Evolutionary conservation across 2,113 vertebrate species (phyloP), one percentile per base, ranked within the genome.

Genomic region (Ctenodactylus gundi): DNA sequence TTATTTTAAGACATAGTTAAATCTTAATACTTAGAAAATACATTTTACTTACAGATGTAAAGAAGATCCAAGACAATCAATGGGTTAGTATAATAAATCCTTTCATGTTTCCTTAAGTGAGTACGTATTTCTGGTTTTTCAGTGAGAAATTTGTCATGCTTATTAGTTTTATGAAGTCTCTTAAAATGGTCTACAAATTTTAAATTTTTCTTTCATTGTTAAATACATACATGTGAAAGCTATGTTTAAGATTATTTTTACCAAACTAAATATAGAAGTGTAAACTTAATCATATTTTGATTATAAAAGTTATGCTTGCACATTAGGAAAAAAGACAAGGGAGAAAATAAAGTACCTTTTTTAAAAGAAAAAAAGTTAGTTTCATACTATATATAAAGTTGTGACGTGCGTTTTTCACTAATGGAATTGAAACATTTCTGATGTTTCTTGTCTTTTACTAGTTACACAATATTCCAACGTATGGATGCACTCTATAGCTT

Each of bases 291-390:
- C 80, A 51, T 62, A 68, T 67, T 90, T 89, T 78, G 39, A 49
- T 90, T 94, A 78, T 85, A 80, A 96, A 93, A 77, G 51, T 41
- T 78, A 93, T 93, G 58, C 31, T 36, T 94, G 49, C 93, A 85
- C 23, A 27, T 27, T 91, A 51, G 31, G 49, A 85, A 92, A 95
- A 93, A 78, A 18, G 31, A 81, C n/a, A 81, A 84, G 51, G 49
- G 75, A 90, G 39, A 93, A 96, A 94, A 95, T 87, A 95, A 95
- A 94, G 39, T 65, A 81, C 51, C 34, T 57, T 78, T 94, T 82
- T 55, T 29, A 82, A 89, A 77, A 73, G 6, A 58, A 57, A n/a
- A 91, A 73, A 92, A 90, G 85, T 46, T 75, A 21, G 64, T 46
- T 78, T 93, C 57, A 31, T 72, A 51, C 27, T 65, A 29, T 80